These are phyloP conservation scores for Aspidoscelis tigris DNA, from an alignment of 2,113 vertebrate genomes.

Conservation along the genomic window DNA sequence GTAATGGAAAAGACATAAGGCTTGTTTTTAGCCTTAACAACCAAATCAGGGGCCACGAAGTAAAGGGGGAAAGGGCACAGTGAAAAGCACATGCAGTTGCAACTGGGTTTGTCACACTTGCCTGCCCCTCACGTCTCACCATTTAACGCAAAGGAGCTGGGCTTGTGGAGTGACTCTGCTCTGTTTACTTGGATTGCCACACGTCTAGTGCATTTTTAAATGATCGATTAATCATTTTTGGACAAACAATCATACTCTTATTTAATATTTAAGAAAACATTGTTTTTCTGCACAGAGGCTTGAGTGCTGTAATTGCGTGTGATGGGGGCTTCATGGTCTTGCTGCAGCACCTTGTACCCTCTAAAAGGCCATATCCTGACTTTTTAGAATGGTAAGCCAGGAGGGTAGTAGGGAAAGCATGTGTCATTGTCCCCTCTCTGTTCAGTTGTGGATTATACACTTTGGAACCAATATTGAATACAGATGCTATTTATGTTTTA, in stretches of 20 bases:
- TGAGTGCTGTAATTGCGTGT: not conserved
- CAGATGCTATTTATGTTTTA: not conserved
- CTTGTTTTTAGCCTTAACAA: not conserved
- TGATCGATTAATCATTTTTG: too few species aligned
- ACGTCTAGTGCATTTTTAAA: not conserved
- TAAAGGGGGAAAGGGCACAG: too few species aligned
- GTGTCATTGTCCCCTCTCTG: not conserved
- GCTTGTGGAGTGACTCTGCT: not conserved
- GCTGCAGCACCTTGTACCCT: not conserved
- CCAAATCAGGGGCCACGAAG: not conserved
- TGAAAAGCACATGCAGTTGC: too few species aligned
- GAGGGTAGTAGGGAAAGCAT: not conserved
- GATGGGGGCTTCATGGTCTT: not conserved
- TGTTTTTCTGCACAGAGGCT: not conserved
- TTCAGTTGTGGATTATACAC: not conserved
- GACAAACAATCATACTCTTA: not conserved
- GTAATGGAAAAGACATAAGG: not conserved
- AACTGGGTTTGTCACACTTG: too few species aligned
- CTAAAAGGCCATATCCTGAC: too few species aligned
- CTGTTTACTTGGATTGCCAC: too few species aligned
- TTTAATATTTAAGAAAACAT: slow-evolving; percentile 2
- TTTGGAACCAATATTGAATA: not conserved
- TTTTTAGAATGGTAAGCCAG: not conserved
- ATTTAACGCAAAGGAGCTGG: too few species aligned
- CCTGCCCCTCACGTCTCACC: too few species aligned